Conservation (phyloP, 2,113 vertebrate genomes). For the Rhinolophus sinicus region DNA sequence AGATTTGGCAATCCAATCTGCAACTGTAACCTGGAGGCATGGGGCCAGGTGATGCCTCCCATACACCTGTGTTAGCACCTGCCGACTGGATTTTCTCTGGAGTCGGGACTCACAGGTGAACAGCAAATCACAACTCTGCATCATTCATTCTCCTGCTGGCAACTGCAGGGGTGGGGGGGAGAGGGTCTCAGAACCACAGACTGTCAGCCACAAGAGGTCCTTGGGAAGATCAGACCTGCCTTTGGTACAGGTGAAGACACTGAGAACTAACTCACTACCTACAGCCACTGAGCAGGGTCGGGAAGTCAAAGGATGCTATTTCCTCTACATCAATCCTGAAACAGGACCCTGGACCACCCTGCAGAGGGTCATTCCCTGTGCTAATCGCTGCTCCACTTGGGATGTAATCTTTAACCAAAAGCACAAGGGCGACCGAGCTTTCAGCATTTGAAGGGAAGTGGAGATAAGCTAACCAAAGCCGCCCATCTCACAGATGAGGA, state of each 20-base stretch:
- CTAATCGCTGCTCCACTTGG: background rate
- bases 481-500: background rate
- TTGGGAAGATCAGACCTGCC: background rate
- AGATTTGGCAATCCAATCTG: background rate
- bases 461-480: background rate
- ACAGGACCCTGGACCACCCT: background rate
- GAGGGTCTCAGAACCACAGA: background rate
- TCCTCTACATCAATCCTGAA: background rate
- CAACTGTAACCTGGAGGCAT: background rate
- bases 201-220: background rate
- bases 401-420: background rate
- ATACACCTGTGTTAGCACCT: too few species aligned
- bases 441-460: background rate
- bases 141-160: background rate
- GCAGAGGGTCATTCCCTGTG: too few species aligned
- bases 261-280: background rate
- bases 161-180: background rate
- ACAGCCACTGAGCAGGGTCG: accelerated
- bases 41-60: background rate
- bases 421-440: background rate
- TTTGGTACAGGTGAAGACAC: background rate
- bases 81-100: background rate
- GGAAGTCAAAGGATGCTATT: background rate
- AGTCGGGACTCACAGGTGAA: background rate
- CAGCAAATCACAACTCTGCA: background rate